Percentiles rank a stretch among this genome's conserved stretches.
Conservation (phyloP, 2,113 vertebrate species). For the Gasterosteus nipponicus region DNA sequence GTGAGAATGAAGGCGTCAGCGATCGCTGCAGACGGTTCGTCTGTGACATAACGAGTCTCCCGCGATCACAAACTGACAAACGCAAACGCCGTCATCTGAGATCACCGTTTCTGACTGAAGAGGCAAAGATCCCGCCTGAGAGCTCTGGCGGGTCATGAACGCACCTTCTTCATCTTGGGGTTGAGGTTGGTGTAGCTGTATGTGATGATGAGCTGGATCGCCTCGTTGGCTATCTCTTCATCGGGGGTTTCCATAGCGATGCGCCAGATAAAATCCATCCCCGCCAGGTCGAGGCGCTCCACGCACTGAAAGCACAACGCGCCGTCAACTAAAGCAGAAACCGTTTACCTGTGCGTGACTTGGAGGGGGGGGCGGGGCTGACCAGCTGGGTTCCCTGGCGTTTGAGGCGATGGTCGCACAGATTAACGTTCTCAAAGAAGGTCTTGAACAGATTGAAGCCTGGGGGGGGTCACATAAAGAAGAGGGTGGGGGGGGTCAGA, state of each 20-base stretch:
- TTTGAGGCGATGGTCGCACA: conserved; percentile 97
- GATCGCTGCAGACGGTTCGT: too few relatives aligned
- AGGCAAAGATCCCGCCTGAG: too few relatives aligned
- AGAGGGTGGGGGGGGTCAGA: too few relatives aligned
- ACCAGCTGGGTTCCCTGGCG: conserved; percentile 97
- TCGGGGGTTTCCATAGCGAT: conserved; percentile 99
- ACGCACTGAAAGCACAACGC: conserved; percentile 85
- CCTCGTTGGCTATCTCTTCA: conserved; percentile 99
- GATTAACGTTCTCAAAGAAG: conserved; percentile 99
- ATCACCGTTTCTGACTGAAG: too few relatives aligned
- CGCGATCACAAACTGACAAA: too few relatives aligned
- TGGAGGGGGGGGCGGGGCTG: conserved; percentile 57
- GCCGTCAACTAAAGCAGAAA: background rate
- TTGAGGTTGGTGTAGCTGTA: conserved; percentile 99
- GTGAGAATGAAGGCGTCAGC: background rate
- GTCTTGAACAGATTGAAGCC: conserved; percentile 99
- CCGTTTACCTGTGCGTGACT: too few relatives aligned
- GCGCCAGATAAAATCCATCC: conserved; percentile 99
- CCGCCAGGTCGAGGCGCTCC: conserved; percentile 95
- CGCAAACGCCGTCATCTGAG: too few relatives aligned
- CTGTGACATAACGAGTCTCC: too few relatives aligned
- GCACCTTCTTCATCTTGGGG: conserved; percentile 96
- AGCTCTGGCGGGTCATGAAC: background rate
- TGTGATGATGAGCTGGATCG: conserved; percentile 96
- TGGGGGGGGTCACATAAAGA: conserved; percentile 57